A percentile compares a stretch with the other conserved stretches of the same genome.
phyloP scores from a whole-genome alignment of 2,797 vertebrate species.

The Semotilus atromaculatus region DNA sequence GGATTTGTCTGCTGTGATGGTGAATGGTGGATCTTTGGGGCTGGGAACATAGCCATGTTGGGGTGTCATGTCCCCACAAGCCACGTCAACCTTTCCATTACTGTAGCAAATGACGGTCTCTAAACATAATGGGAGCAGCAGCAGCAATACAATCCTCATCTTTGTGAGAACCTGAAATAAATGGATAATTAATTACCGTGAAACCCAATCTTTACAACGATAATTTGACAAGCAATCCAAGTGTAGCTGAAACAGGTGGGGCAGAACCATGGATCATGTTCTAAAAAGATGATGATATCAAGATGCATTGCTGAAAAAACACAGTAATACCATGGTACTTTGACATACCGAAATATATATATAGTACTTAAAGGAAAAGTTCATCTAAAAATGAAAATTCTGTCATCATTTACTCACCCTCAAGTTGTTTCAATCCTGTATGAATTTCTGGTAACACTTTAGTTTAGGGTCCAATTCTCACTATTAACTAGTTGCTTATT shows the following conservation, averaged over 20 bases:
- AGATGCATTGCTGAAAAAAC: not conserved
- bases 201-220: not conserved
- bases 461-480: too few species aligned
- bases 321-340: not conserved
- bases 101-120: slow-evolving; percentile 69
- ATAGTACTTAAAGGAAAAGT: too few species aligned
- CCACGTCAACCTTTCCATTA: slow-evolving; percentile 74
- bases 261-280: not conserved
- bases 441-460: too few species aligned
- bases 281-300: not conserved
- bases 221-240: not conserved
- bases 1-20: slow-evolving; percentile 71
- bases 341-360: not conserved
- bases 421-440: too few species aligned
- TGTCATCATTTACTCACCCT: too few species aligned
- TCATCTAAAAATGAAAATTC: too few species aligned
- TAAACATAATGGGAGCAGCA: slow-evolving; percentile 56
- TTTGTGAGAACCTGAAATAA: slow-evolving; percentile 69
- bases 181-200: not conserved
- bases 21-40: slow-evolving; percentile 67
- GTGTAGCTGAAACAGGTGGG: not conserved
- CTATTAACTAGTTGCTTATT: too few species aligned
- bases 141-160: slow-evolving; percentile 49
- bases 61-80: slow-evolving; percentile 82
- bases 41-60: slow-evolving; percentile 72